Evolutionary conservation across 2,113 vertebrate genomes (phyloP).

Genomic region (Merops nubicus): DNA sequence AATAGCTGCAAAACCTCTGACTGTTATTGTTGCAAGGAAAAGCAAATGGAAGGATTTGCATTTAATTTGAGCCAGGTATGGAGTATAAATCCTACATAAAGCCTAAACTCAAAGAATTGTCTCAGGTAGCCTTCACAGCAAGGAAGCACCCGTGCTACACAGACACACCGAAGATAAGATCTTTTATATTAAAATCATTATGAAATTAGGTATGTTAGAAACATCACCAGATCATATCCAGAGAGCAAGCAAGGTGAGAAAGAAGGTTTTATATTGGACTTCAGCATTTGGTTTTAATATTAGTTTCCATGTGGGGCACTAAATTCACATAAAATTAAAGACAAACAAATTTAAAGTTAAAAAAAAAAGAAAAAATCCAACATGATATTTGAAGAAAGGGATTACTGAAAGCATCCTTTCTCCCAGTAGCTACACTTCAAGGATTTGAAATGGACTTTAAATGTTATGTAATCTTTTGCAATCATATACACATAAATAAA

Average conservation of each 20-base stretch:
- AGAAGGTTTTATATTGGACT: not conserved
- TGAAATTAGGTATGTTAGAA: not conserved
- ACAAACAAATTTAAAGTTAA: too few relatives aligned
- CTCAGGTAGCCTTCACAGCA: not conserved
- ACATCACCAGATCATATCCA: too few relatives aligned
- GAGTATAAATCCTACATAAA: not conserved
- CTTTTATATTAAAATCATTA: not conserved
- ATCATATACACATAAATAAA: not conserved
- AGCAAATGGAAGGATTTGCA: not conserved
- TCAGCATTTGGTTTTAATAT: not conserved
- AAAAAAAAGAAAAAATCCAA: too few relatives aligned
- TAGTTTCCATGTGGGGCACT: too few relatives aligned
- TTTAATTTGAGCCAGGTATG: not conserved
- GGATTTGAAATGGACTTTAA: not conserved
- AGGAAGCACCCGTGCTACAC: not conserved
- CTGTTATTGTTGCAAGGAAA: not conserved
- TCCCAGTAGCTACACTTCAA: not conserved
- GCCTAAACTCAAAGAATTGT: not conserved
- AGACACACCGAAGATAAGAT: not conserved
- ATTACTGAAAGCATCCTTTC: not conserved
- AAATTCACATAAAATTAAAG: too few relatives aligned
- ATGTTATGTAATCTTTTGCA: not conserved
- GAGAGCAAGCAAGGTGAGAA: not conserved
- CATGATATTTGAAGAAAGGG: not conserved
- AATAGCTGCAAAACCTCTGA: not conserved